These are phyloP conservation scores for Crotalus helleri DNA, from an alignment of 2,113 vertebrate genomes.

Conservation along the genomic window DNA sequence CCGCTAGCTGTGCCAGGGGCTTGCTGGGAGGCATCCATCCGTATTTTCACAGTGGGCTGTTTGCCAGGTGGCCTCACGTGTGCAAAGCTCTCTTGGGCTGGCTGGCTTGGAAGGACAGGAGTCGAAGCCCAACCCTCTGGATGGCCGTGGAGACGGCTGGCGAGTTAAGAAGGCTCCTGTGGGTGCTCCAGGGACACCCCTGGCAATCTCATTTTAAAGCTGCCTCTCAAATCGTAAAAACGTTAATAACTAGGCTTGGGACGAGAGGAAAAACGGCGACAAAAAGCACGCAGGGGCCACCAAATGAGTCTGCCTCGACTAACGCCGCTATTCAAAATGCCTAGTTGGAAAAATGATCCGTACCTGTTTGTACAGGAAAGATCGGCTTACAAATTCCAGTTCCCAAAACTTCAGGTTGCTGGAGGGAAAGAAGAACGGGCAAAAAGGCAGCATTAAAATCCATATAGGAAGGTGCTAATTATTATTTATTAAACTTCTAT, in stretches of 20 bases:
- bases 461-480: neutral
- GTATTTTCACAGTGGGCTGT: neutral
- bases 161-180: neutral
- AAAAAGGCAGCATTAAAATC: neutral
- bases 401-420: conserved; percentile 81
- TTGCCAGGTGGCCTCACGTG: neutral
- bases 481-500: neutral
- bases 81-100: neutral
- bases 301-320: no score
- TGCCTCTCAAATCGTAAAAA: neutral
- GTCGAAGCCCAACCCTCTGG: neutral
- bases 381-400: conserved; percentile 79
- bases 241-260: neutral
- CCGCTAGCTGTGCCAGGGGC: neutral
- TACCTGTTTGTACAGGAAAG: conserved; percentile 91
- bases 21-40: neutral
- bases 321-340: no score
- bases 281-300: rapidly evolving
- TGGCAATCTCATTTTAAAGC: neutral
- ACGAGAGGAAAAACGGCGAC: neutral
- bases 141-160: neutral
- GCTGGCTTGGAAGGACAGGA: neutral
- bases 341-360: neutral
- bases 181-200: rapidly evolving
- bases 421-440: conserved; percentile 6